phyloP scores from a whole-genome alignment of 92 coral and sea anemone species.

The Isaurus tuberculatus region DNA sequence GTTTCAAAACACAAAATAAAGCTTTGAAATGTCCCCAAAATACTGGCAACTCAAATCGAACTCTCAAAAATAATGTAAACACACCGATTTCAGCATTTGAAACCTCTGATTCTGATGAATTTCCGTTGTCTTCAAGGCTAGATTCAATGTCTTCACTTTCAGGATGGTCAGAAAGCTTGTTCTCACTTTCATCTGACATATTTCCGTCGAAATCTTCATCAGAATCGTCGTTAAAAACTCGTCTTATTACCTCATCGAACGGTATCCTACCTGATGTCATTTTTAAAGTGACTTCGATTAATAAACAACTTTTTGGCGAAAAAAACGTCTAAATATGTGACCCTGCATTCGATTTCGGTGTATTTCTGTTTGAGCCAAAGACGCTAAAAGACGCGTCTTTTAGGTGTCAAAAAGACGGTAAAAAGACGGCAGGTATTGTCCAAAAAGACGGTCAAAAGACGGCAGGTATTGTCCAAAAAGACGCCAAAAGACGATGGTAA shows the following conservation, averaged over 20 bases:
- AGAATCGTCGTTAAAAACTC: constrained; percentile 5
- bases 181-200: constrained; percentile 12
- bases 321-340: too few relatives aligned
- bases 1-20: neutral
- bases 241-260: neutral
- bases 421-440: too few relatives aligned
- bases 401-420: too few relatives aligned
- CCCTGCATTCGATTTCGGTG: too few relatives aligned
- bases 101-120: constrained; percentile 14
- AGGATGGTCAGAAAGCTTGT: constrained; percentile 15
- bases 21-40: neutral
- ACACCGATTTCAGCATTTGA: constrained; percentile 16
- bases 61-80: neutral
- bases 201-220: constrained; percentile 7
- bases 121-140: neutral
- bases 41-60: neutral
- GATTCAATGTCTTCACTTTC: constrained; percentile 4
- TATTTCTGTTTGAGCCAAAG: too few relatives aligned
- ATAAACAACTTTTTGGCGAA: too few relatives aligned
- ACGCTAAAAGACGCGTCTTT: too few relatives aligned
- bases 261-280: neutral
- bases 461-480: too few relatives aligned
- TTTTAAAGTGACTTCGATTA: neutral
- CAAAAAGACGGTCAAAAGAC: too few relatives aligned
- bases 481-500: too few relatives aligned